A percentile compares a stretch with the other conserved stretches of the same genome.
Evolutionary conservation across 1,140 invertebrate species (phyloP).

Genomic region (Papilio xuthus): DNA sequence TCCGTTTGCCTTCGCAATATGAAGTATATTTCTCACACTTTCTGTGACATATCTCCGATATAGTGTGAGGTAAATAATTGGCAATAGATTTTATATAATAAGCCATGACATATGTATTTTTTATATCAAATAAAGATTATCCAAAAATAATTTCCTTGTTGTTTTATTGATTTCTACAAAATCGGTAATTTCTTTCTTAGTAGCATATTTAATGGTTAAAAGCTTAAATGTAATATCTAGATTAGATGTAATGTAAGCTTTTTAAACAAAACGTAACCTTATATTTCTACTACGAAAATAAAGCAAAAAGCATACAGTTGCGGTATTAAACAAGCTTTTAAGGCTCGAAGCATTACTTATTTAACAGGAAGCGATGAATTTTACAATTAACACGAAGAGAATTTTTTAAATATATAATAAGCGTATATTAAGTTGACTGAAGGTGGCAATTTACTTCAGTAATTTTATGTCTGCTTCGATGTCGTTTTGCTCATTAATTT

Average conservation of each 20-base stretch:
- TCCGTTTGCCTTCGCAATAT: background rate
- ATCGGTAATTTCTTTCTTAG: no score
- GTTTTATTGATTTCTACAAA: background rate
- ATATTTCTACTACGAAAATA: background rate
- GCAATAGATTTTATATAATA: no score
- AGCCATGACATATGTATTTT: no score
- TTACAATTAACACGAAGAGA: background rate
- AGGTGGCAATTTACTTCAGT: slow-evolving; percentile 1
- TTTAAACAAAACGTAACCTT: background rate
- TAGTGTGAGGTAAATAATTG: background rate
- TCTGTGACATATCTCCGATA: background rate
- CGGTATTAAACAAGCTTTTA: background rate
- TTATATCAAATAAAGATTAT: background rate
- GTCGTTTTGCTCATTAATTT: background rate
- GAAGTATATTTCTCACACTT: background rate
- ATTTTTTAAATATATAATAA: slow-evolving; percentile 18
- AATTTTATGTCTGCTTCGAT: background rate
- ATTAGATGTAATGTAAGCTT: background rate
- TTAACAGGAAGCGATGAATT: background rate
- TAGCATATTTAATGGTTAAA: no score
- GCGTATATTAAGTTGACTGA: background rate
- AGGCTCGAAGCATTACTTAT: background rate
- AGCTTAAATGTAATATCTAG: background rate
- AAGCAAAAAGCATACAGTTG: background rate
- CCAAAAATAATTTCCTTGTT: background rate